Conservation (phyloP, 2,113 vertebrate genomes). For the Dermatemys mawii region DNA sequence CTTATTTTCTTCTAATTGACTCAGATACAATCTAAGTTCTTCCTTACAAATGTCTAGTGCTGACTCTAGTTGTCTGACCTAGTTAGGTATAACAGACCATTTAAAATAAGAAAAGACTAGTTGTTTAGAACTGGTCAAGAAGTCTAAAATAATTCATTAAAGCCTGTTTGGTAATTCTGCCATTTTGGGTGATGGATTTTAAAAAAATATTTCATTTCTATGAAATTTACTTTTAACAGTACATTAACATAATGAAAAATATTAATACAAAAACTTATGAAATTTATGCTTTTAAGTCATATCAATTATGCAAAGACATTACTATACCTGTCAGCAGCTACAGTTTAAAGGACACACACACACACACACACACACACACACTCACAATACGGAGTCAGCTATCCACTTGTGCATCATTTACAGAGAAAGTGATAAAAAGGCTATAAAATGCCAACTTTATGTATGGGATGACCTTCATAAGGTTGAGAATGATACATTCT, state of each 20-base stretch:
- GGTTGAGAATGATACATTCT: background rate
- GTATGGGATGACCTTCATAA: background rate
- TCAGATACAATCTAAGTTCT: slow-evolving; percentile 83
- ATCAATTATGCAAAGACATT: background rate
- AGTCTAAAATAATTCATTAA: background rate
- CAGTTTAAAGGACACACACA: too few relatives aligned
- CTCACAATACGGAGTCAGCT: background rate
- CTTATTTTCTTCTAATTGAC: slow-evolving; percentile 84
- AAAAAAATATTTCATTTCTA: background rate
- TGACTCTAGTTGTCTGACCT: slow-evolving; percentile 87
- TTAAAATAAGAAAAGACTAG: background rate
- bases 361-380: too few relatives aligned
- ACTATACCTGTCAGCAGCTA: background rate
- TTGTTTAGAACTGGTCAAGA: background rate
- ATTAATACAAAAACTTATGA: background rate
- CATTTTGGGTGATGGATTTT: background rate
- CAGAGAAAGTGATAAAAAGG: background rate
- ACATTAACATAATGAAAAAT: background rate
- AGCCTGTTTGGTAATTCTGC: background rate
- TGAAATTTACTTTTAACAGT: background rate
- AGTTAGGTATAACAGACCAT: slow-evolving; percentile 21
- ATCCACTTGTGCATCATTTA: background rate
- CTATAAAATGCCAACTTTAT: background rate
- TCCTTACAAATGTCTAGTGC: slow-evolving; percentile 85
- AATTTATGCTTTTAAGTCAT: background rate